These are phyloP conservation scores for Mantis religiosa DNA, from an alignment of 2,888 invertebrate genomes.

Conservation along the genomic window DNA sequence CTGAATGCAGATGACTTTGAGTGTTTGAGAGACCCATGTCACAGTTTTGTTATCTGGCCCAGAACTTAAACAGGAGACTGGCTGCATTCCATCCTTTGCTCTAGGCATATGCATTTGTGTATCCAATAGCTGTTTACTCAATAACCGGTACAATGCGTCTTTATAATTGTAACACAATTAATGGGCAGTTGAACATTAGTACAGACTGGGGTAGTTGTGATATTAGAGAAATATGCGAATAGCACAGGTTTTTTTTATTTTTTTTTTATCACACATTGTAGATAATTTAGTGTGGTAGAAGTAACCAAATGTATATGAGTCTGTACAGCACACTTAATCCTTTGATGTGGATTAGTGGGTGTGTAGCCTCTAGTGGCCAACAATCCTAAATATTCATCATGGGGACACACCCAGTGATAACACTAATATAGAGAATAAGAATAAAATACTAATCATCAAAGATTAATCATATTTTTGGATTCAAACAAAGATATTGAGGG, in stretches of 20 bases:
- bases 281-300: background rate
- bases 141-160: background rate
- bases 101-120: background rate
- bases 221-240: constrained; percentile 16
- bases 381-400: constrained; percentile 17
- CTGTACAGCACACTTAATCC: constrained; percentile 6
- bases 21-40: background rate
- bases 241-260: constrained; percentile 1
- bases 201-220: constrained; percentile 20
- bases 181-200: constrained; percentile 7
- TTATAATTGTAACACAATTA: background rate
- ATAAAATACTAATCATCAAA: constrained; percentile 10
- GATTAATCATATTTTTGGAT: constrained; percentile 29
- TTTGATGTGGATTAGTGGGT: constrained; percentile 7
- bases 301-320: constrained; percentile 3
- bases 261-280: background rate
- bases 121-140: background rate
- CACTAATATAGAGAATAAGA: constrained; percentile 1
- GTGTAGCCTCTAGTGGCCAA: background rate
- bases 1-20: too few species aligned
- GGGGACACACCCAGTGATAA: constrained; percentile 18
- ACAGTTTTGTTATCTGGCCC: background rate
- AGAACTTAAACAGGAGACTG: background rate
- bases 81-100: constrained; percentile 7
- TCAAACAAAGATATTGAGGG: constrained; percentile 15